Percentiles rank a stretch among this genome's conserved stretches.
phyloP scores from a whole-genome alignment of 1,140 invertebrate species.

The Trichomalopsis sarcophagae region DNA sequence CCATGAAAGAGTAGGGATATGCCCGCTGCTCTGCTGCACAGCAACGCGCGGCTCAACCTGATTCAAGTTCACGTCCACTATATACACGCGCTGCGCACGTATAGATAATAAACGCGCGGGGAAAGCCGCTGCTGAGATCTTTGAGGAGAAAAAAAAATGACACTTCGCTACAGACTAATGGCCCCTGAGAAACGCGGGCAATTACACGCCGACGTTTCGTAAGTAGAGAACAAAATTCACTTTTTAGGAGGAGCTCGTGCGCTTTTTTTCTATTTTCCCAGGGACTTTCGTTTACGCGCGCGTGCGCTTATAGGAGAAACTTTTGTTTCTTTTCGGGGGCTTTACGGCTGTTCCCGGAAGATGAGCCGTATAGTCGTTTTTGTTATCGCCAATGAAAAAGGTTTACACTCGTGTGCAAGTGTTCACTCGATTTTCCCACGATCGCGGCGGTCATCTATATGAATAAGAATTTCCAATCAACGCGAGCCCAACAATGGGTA shows the following conservation, averaged over 20 bases:
- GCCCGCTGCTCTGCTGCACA: neutral
- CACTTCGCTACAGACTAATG: neutral
- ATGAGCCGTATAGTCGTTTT: neutral
- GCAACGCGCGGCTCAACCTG: conserved; percentile 13
- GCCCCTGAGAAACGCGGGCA: neutral
- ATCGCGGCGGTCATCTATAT: too few species aligned
- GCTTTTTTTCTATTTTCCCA: neutral
- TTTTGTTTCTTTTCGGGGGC: neutral
- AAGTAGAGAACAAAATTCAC: conserved; percentile 31
- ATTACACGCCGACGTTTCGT: neutral
- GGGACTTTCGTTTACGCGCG: conserved; percentile 13
- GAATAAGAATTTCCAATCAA: too few species aligned
- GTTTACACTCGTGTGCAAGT: too few species aligned
- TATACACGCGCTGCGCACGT: neutral
- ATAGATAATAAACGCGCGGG: neutral
- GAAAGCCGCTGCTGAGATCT: conserved; percentile 1
- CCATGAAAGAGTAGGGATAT: neutral
- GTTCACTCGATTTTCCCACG: too few species aligned
- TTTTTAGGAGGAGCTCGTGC: neutral
- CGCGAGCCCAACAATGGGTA: too few species aligned
- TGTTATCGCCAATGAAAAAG: too few species aligned
- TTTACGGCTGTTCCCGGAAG: neutral
- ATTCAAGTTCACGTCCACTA: conserved; percentile 24
- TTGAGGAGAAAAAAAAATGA: neutral
- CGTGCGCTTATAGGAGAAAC: neutral